phyloP scores from a whole-genome alignment of 2,888 invertebrate species.

The Hipparchia semele region DNA sequence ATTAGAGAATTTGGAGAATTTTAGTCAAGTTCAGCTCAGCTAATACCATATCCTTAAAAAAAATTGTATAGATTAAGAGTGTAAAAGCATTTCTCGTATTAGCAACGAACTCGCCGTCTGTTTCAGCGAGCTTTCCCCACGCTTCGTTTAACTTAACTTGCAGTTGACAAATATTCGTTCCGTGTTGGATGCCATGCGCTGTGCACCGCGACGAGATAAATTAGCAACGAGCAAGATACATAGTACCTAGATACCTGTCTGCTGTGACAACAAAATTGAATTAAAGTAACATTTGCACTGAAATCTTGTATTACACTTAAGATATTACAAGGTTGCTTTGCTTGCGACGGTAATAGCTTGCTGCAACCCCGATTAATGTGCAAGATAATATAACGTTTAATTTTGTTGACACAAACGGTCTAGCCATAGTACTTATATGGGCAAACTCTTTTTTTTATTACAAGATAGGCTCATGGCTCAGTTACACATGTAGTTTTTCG shows the following conservation, averaged over 20 bases:
- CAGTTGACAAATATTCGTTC: constrained; percentile 25
- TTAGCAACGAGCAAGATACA: not conserved
- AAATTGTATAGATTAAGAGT: not conserved
- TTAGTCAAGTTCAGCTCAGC: too few relatives aligned
- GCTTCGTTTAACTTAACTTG: constrained; percentile 28
- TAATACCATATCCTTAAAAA: too few relatives aligned
- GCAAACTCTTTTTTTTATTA: too few relatives aligned
- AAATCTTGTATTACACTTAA: not conserved
- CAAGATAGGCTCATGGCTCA: too few relatives aligned
- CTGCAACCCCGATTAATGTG: too few relatives aligned
- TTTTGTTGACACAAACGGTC: too few relatives aligned
- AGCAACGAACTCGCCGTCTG: constrained; percentile 22
- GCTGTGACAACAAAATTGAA: constrained; percentile 14
- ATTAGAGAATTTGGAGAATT: too few relatives aligned
- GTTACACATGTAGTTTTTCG: too few relatives aligned
- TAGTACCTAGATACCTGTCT: not conserved
- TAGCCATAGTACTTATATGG: too few relatives aligned
- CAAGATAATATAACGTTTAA: too few relatives aligned
- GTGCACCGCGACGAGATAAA: constrained; percentile 9
- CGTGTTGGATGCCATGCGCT: constrained; percentile 18
- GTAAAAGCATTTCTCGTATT: constrained; percentile 5
- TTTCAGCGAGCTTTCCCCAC: constrained; percentile 19
- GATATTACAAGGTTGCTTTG: too few relatives aligned
- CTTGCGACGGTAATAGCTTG: too few relatives aligned
- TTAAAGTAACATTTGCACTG: not conserved